phyloP scores from a whole-genome alignment of 2,888 invertebrate genomes.

The Xylophagus ater region DNA sequence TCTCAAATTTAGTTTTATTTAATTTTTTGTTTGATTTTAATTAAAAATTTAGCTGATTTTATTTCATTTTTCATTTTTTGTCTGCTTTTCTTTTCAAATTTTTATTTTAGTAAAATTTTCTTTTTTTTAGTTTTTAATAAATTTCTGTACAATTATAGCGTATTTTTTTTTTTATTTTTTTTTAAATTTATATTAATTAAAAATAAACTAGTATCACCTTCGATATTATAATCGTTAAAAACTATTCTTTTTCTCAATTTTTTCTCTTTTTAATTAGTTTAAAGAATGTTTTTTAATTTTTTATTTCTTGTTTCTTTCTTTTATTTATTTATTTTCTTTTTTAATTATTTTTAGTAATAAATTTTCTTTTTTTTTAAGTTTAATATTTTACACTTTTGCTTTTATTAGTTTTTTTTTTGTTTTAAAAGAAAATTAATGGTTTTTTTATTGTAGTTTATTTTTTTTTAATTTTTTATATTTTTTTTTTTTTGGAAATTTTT shows the following conservation, averaged over 20 bases:
- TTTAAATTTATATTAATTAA: slow-evolving; percentile 7
- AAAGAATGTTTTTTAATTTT: no score
- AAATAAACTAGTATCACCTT: slow-evolving; percentile 20
- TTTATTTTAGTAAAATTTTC: no score
- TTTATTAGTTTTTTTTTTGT: slow-evolving; percentile 3
- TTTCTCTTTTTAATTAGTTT: neutral
- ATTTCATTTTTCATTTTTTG: neutral
- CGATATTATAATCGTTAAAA: slow-evolving; percentile 13
- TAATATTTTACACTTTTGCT: slow-evolving; percentile 4
- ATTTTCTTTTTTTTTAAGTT: slow-evolving; percentile 6
- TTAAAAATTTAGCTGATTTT: neutral
- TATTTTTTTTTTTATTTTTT: neutral
- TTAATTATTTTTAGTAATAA: no score
- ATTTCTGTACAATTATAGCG: neutral
- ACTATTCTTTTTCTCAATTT: slow-evolving; percentile 9
- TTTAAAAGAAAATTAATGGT: no score
- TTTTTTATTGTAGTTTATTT: no score
- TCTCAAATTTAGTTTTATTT: no score
- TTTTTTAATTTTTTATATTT: no score
- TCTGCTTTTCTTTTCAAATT: neutral
- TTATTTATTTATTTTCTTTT: no score
- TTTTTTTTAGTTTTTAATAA: neutral
- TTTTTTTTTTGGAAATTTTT: slow-evolving; percentile 7
- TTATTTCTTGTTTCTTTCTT: no score
- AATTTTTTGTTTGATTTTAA: neutral